These are phyloP conservation scores for Mechanitis mazaeus DNA, from an alignment of 2,888 invertebrate genomes.

Conservation along the genomic window DNA sequence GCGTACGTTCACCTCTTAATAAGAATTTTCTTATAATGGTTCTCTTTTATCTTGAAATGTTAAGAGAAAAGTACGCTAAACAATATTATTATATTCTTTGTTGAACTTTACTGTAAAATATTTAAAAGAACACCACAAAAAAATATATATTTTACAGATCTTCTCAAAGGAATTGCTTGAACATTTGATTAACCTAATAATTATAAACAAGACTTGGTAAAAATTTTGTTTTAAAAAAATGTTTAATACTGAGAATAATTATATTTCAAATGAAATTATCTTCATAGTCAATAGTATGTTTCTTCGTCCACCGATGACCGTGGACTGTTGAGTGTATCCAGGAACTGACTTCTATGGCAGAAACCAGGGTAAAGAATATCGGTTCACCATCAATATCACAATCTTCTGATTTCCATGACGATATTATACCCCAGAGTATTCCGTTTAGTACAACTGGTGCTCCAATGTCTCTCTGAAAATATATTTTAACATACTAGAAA, in stretches of 20 bases:
- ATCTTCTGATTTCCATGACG: constrained; percentile 49
- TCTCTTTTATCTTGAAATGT: no score
- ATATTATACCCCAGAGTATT: constrained; percentile 53
- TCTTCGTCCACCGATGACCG: constrained; percentile 22
- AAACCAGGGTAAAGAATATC: constrained; percentile 45
- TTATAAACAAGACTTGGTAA: no score
- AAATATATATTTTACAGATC: no score
- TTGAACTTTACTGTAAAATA: no score
- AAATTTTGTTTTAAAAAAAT: no score
- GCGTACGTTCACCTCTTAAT: no score
- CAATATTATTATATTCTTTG: no score
- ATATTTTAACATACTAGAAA: background rate
- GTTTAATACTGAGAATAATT: background rate
- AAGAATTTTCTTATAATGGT: no score
- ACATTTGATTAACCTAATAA: no score
- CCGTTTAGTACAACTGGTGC: constrained; percentile 58
- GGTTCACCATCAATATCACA: constrained; percentile 41
- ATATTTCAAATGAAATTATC: constrained; percentile 22
- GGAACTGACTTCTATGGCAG: constrained; percentile 39
- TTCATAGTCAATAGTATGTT: constrained; percentile 23
- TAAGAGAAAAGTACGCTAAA: no score
- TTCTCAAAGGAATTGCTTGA: no score
- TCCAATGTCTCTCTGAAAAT: constrained; percentile 50
- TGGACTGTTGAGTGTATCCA: constrained; percentile 50
- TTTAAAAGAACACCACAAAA: no score